phyloP scores from a whole-genome alignment of 2,888 invertebrate species.

The Rotaria magnacalcarata region DNA sequence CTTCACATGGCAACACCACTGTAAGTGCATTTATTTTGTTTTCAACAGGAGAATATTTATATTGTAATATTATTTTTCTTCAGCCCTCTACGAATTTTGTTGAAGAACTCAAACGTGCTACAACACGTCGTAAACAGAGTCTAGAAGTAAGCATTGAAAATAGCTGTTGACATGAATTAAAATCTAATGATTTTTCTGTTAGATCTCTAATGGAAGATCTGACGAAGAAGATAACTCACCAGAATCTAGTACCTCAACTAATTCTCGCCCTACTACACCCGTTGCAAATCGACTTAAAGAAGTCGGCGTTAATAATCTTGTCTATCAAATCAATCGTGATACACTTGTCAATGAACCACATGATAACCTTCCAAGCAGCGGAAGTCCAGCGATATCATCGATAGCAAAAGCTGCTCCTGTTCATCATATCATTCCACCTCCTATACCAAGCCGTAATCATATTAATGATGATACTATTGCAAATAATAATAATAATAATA shows the following conservation, averaged over 20 bases:
- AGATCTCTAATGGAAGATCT: not conserved
- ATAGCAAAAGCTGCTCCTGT: not conserved
- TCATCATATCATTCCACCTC: not conserved
- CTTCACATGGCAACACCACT: not conserved
- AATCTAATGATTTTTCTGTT: not conserved
- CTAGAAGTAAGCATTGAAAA: not conserved
- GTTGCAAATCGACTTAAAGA: not conserved
- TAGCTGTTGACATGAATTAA: not conserved
- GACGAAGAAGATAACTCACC: slow-evolving; percentile 9
- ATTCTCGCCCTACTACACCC: not conserved
- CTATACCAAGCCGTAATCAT: not conserved
- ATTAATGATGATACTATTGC: not conserved
- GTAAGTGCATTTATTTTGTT: not conserved
- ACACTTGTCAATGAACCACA: not conserved
- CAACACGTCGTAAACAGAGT: not conserved
- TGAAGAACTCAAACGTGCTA: slow-evolving; percentile 9
- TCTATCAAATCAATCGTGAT: slow-evolving; percentile 7
- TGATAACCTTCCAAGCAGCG: not conserved
- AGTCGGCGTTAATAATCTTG: slow-evolving; percentile 7
- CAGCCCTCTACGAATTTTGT: not conserved
- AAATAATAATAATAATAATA: not conserved
- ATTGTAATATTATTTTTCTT: not conserved
- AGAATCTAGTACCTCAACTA: not conserved
- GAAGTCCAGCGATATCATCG: not conserved
- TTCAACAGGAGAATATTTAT: not conserved